Conservation (phyloP, 1,140 invertebrate genomes). For the Neocloeon triangulifer region DNA sequence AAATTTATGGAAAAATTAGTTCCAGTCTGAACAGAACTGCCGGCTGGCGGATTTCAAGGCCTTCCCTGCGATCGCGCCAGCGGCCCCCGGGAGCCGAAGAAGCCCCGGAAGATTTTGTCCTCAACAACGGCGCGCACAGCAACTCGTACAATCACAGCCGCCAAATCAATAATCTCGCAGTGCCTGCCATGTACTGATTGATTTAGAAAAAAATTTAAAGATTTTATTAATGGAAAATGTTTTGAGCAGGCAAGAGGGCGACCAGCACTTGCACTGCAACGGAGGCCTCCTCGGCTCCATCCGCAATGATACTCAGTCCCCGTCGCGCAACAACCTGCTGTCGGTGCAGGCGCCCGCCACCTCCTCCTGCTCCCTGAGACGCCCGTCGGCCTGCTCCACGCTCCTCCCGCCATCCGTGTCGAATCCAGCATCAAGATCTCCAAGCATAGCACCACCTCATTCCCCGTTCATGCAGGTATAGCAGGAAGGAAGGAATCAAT, state of each 20-base stretch:
- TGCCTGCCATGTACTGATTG: background rate
- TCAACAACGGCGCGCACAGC: conserved; percentile 13
- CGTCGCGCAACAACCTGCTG: conserved; percentile 18
- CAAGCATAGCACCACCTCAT: too few species aligned
- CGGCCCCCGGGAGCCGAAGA: too few species aligned
- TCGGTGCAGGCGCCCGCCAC: background rate
- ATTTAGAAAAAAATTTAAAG: conserved; percentile 2
- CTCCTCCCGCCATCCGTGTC: too few species aligned
- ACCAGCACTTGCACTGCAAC: conserved; percentile 46
- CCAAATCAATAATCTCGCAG: background rate
- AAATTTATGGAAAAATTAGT: too few species aligned
- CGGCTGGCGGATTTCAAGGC: too few species aligned
- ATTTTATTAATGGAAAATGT: conserved; percentile 1
- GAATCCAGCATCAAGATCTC: too few species aligned
- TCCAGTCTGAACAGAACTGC: too few species aligned
- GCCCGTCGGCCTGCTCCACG: too few species aligned
- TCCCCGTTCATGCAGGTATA: too few species aligned
- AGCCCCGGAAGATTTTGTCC: conserved; percentile 14
- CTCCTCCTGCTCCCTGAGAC: conserved; percentile 11
- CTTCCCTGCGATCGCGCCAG: too few species aligned
- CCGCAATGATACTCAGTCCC: conserved; percentile 43
- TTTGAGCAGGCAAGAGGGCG: conserved; percentile 23
- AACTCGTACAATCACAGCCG: too few species aligned
- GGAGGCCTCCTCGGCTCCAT: conserved; percentile 30
- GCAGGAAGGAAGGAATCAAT: too few species aligned